phyloP scores from a whole-genome alignment of 2,113 vertebrate species.

The Polypterus bichir region DNA sequence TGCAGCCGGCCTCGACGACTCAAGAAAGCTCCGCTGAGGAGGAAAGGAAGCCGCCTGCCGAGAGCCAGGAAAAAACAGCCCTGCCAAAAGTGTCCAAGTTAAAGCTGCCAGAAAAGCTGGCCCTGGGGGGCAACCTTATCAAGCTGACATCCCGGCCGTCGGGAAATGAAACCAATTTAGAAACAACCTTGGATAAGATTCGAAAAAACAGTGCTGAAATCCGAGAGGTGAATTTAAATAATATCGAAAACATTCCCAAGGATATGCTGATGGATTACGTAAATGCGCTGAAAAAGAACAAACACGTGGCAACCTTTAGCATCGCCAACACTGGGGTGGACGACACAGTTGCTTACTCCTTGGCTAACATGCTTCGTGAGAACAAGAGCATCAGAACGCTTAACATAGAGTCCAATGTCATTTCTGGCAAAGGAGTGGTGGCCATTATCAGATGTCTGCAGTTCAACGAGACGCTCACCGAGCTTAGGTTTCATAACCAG shows the following conservation, averaged over 20 bases:
- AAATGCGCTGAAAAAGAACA: conserved; percentile 81
- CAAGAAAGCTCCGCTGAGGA: too few species aligned
- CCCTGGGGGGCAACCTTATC: conserved; percentile 63
- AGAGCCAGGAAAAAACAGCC: conserved; percentile 43
- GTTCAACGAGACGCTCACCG: conserved; percentile 83
- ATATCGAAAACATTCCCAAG: conserved; percentile 94
- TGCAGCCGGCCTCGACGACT: too few species aligned
- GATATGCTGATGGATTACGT: conserved; percentile 88
- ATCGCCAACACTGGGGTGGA: conserved; percentile 87
- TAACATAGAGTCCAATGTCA: conserved; percentile 87
- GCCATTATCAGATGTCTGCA: conserved; percentile 91
- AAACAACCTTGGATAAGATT: conserved; percentile 71
- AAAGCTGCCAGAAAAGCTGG: conserved; percentile 71
- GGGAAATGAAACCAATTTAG: conserved; percentile 88
- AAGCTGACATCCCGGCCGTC: conserved; percentile 87
- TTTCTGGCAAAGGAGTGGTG: conserved; percentile 82
- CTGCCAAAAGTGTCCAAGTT: conserved; percentile 72
- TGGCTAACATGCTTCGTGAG: conserved; percentile 92
- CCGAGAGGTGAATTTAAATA: conserved; percentile 91
- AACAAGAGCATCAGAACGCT: conserved; percentile 80
- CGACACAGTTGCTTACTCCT: conserved; percentile 63
- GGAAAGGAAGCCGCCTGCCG: neutral
- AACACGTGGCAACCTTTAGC: conserved; percentile 73
- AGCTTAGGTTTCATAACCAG: conserved; percentile 96
- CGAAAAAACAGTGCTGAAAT: conserved; percentile 67